Conservation (phyloP, 2,888 invertebrate species). For the Gari tellinella region DNA sequence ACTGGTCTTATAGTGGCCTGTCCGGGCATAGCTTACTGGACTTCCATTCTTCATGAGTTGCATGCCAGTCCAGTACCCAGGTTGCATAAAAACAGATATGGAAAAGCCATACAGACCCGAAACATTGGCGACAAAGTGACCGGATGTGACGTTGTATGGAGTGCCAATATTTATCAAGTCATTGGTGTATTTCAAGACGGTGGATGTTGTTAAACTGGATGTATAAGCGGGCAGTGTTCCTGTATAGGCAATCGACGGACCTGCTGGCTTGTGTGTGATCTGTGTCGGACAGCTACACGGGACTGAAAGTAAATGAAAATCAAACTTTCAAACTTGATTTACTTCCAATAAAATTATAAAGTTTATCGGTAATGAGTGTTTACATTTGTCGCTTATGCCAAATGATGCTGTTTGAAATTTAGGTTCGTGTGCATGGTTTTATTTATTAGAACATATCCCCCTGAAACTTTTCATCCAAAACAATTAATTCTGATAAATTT, state of each 20-base stretch:
- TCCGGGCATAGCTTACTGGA: constrained; percentile 33
- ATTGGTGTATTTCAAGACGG: constrained; percentile 35
- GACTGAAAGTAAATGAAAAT: too few relatives aligned
- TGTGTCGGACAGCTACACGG: constrained; percentile 18
- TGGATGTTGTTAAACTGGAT: constrained; percentile 29
- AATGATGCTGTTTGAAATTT: too few relatives aligned
- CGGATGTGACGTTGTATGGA: constrained; percentile 22
- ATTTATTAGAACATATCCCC: too few relatives aligned
- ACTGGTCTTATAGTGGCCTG: constrained; percentile 31
- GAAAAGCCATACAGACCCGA: constrained; percentile 50
- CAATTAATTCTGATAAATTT: too few relatives aligned
- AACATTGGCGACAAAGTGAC: constrained; percentile 43
- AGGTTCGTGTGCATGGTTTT: too few relatives aligned
- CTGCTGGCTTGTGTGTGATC: constrained; percentile 4
- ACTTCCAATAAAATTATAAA: too few relatives aligned
- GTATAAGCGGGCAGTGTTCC: constrained; percentile 26
- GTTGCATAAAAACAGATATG: constrained; percentile 33
- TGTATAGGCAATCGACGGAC: constrained; percentile 38
- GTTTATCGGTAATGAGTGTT: too few relatives aligned
- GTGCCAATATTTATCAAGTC: constrained; percentile 44
- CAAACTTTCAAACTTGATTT: too few relatives aligned
- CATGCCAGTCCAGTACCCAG: constrained; percentile 40
- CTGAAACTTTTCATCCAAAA: too few relatives aligned
- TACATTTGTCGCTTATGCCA: too few relatives aligned
- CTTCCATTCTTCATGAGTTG: constrained; percentile 40